Evolutionary conservation across 1,140 invertebrate species (phyloP), one percentile per base, ranked within the genome.

Genomic region (Sycobia sp.): DNA sequence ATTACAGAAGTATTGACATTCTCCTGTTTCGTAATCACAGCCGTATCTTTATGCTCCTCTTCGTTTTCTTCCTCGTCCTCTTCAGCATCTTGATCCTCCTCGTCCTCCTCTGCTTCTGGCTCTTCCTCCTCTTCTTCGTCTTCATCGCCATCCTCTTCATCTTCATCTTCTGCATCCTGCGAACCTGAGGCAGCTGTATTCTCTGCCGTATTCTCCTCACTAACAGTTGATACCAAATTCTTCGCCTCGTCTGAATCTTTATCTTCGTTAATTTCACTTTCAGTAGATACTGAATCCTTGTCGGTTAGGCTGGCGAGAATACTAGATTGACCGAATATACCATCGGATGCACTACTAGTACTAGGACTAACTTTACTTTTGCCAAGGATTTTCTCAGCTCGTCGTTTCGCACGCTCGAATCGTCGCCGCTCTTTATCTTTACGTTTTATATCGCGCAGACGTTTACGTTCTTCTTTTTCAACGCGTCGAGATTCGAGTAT

Each of bases 391-490:
- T 74, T 75, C 22, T 78, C 69, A 5, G 73, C 74, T 4, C 76
- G 70, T 34, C 73, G 69, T 49, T 73, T 75, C 10, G 72, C 68
- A 23, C 71, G 66, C 23, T 78, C 77, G 25, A 75, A 71, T 32
- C 66, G 76, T 10, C 69, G 70, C 3, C 71, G 63, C 57, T 79
- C 72, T 25, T 76, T 76, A 11, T 80, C 77, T 18, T 73, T 76
- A 11, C 74, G 72, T 9, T 66, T 72, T 22, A 76, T 71, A 22
- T 80, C 79, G 13, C 79, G 67, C 22, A 73, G 29, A 25, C 72
- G 70, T 57, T 80, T 81, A 3, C 78, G 77, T 50, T 82, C 82
- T 36, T 82, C 81, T 29, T 72, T 76, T 44, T 80, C 78, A 9
- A 75, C 73, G 23, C 73, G 70, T 2, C 79, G 75, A 4, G 67